Evolutionary conservation across 2,888 invertebrate species (phyloP), one percentile per base, ranked within the genome.

Genomic region (Cotesia congregata): DNA sequence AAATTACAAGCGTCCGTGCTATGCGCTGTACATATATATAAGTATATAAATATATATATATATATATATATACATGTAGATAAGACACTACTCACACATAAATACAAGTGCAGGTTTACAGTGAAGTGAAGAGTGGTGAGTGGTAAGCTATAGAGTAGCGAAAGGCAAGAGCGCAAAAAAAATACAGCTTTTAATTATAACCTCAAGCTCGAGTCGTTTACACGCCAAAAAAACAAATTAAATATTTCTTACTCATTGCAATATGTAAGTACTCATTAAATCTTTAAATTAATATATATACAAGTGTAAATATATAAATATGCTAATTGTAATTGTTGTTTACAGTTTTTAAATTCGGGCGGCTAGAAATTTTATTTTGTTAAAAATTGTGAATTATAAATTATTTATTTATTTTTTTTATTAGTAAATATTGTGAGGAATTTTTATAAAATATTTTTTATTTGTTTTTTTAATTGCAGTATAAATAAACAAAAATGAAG

Each of bases 161-260:
- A 30, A 30, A 30, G 30, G 30, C 30, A 30, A 30, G 30, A 77
- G 67, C 72, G 72, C 77, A 78, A 78, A 78, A 80, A 82, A 82
- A 81, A 82, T 77, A 80, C 80, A 79, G 79, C 79, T 78, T 83
- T 84, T 50, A 85, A 83, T 83, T 83, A 83, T 85, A 86, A 86
- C 85, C 85, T 85, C 77, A 79, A 76, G 80, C 80, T 82, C 79
- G 80, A 81, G 72, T 82, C 81, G 80, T 61, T 9, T 61, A 67
- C 60, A 17, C 5, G 38, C 41, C 39, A 7, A 65, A 41, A 72
- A 72, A 67, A 6, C 6, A 17, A 15, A 9, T 38, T 67, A 15
- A 65, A 70, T 75, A 71, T 65, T 60, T 39, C 50, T 12, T 7
- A 4, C 50, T 50, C 12, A 6, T 60, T 71, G 9, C 6, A 67